These are phyloP conservation scores for Ophion slaviceki DNA, from an alignment of 2,888 invertebrate genomes.

Conservation along the genomic window DNA sequence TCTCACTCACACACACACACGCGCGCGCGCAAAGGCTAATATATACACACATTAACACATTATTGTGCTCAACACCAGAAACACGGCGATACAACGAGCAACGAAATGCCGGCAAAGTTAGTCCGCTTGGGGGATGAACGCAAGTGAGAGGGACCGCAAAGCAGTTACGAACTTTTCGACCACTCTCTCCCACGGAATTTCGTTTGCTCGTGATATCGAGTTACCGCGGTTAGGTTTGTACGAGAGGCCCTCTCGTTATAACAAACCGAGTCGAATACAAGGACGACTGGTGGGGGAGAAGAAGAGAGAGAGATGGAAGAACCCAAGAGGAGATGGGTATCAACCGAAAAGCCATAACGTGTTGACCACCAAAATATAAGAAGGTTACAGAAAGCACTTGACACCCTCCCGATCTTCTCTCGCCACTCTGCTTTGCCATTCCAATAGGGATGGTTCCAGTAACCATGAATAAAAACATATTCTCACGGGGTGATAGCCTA, in stretches of 20 bases:
- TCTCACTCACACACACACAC: no score
- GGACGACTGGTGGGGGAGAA: not conserved
- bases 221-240: conserved; percentile 45
- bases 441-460: no score
- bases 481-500: no score
- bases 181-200: conserved; percentile 52
- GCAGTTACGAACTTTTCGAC: conserved; percentile 61
- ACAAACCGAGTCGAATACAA: conserved; percentile 15
- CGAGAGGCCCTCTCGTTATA: conserved; percentile 48
- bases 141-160: conserved; percentile 46
- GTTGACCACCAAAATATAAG: conserved; percentile 53
- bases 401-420: conserved; percentile 20
- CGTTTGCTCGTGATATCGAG: conserved; percentile 56
- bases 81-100: conserved; percentile 18
- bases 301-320: conserved; percentile 25
- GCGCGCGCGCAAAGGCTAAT: not conserved
- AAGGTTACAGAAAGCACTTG: conserved; percentile 43
- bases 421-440: conserved; percentile 13
- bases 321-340: conserved; percentile 46
- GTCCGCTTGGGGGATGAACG: not conserved
- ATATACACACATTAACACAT: conserved; percentile 28
- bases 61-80: conserved; percentile 17
- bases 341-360: conserved; percentile 43
- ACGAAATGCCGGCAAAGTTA: conserved; percentile 26
- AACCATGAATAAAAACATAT: no score